These are phyloP conservation scores for Mastomys coucha DNA, from an alignment of 2,113 vertebrate species.

Conservation along the genomic window DNA sequence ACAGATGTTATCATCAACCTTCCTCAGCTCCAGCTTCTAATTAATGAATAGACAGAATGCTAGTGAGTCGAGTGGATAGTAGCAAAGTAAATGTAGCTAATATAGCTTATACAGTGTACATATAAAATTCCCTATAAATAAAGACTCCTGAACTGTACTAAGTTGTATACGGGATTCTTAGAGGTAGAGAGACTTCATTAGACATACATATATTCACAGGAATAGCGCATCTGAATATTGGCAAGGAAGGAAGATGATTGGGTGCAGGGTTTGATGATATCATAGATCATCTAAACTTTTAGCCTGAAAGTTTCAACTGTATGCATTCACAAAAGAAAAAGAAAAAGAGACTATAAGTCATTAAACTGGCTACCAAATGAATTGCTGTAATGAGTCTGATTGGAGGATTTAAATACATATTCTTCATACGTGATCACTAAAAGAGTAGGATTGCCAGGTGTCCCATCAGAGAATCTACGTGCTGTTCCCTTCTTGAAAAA, in stretches of 20 bases:
- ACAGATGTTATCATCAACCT: neutral
- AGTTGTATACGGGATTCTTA: conserved; percentile 1
- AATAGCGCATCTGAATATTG: conserved; percentile 9
- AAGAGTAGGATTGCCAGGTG: neutral
- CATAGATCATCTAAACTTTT: neutral
- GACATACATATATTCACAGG: neutral
- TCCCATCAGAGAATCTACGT: neutral
- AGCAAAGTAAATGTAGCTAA: conserved; percentile 40
- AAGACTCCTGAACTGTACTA: neutral
- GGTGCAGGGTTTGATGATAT: neutral
- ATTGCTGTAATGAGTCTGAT: neutral
- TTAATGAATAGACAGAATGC: conserved; percentile 5
- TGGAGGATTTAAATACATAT: neutral
- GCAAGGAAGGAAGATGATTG: neutral
- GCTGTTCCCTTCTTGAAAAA: neutral
- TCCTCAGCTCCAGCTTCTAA: neutral
- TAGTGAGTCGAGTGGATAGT: conserved; percentile 22
- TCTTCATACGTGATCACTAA: neutral
- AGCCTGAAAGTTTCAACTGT: conserved; percentile 41
- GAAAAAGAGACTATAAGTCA: neutral
- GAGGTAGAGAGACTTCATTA: neutral
- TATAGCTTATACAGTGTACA: neutral
- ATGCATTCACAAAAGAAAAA: neutral
- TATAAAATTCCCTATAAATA: neutral
- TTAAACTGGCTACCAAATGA: conserved; percentile 11